A percentile compares a stretch with the other conserved stretches of the same genome.
Conservation (phyloP, 2,113 vertebrate genomes). For the Vidua chalybeata region DNA sequence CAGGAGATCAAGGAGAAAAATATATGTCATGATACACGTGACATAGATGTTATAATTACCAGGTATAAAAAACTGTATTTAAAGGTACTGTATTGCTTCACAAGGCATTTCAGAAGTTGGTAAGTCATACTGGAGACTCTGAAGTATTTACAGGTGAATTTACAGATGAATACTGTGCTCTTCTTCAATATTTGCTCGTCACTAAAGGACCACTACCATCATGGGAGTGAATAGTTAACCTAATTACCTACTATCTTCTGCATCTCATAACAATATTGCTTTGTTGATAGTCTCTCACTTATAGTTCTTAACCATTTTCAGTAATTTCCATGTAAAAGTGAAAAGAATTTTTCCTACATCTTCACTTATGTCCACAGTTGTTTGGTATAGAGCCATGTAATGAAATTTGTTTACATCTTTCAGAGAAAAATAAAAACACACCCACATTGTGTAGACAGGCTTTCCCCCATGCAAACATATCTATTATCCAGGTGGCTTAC, state of each 20-base stretch:
- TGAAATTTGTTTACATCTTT: neutral
- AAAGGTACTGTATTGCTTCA: constrained; percentile 39
- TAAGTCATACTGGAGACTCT: neutral
- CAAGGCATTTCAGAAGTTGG: neutral
- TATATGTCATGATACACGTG: constrained; percentile 19
- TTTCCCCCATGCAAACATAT: neutral
- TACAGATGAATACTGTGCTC: neutral
- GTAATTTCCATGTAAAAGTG: neutral
- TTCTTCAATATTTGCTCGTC: neutral
- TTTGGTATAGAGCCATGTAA: neutral
- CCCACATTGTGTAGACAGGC: neutral
- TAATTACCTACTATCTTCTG: neutral
- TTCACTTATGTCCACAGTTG: neutral
- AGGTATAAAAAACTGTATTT: constrained; percentile 60
- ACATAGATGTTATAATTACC: constrained; percentile 64
- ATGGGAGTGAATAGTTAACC: neutral
- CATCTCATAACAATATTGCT: neutral
- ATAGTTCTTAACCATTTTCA: neutral
- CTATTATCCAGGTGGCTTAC: neutral
- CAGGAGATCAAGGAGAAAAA: constrained; percentile 49
- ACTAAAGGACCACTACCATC: neutral
- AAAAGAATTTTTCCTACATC: neutral
- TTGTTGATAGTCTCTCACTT: neutral
- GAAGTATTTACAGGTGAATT: neutral
- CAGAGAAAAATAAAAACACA: neutral